phyloP scores from a whole-genome alignment of 2,888 invertebrate genomes.

The Oeneis ivallda region DNA sequence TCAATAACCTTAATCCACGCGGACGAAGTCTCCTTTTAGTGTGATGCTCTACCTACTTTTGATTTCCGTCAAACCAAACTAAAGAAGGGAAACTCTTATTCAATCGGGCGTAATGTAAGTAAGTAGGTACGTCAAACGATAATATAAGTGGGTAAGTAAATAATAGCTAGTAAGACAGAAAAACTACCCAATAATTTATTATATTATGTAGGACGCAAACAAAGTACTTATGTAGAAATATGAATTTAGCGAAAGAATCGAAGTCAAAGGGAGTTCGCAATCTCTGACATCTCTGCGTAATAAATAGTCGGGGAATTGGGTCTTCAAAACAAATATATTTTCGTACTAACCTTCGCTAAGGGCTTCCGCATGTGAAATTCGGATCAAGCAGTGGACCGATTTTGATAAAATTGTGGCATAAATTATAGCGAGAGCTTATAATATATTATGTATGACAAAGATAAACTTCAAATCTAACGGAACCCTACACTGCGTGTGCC shows the following conservation, averaged over 20 bases:
- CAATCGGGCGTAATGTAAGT: too few relatives aligned
- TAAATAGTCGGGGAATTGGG: slow-evolving; percentile 29
- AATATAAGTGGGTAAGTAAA: background rate
- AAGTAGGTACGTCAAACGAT: background rate
- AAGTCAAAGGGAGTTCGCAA: slow-evolving; percentile 14
- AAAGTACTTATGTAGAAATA: slow-evolving; percentile 24
- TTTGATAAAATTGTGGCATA: too few relatives aligned
- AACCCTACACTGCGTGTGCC: too few relatives aligned
- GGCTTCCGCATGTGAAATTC: background rate
- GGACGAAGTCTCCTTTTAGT: too few relatives aligned
- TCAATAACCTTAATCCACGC: too few relatives aligned
- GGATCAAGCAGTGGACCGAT: background rate
- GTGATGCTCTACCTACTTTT: too few relatives aligned
- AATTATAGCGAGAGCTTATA: too few relatives aligned
- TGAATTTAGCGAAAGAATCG: slow-evolving; percentile 23
- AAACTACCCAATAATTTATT: background rate
- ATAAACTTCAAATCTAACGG: too few relatives aligned
- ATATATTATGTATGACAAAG: too few relatives aligned
- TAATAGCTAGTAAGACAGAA: background rate
- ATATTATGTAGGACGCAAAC: slow-evolving; percentile 16
- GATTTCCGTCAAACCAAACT: too few relatives aligned
- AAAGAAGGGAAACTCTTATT: too few relatives aligned
- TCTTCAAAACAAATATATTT: slow-evolving; percentile 24
- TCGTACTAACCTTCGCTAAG: background rate
- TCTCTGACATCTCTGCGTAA: slow-evolving; percentile 13